Conservation (phyloP, 2,797 vertebrate species). For the Melanitta fusca region DNA sequence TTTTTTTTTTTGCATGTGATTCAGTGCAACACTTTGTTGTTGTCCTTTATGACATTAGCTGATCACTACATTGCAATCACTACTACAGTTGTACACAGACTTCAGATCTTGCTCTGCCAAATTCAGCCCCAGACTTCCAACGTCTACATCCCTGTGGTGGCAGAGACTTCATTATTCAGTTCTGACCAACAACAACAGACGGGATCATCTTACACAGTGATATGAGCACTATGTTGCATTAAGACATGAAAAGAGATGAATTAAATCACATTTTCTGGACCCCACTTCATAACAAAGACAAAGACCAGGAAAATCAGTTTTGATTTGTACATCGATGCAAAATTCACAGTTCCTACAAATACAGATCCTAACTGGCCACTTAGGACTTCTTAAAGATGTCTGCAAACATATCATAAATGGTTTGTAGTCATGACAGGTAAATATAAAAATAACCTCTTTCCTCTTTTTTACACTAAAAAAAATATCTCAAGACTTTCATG, state of each 20-base stretch:
- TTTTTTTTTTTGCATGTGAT: not conserved
- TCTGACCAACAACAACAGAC: slow-evolving; percentile 1
- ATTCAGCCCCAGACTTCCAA: not conserved
- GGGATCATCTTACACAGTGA: not conserved
- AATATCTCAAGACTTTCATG: not conserved
- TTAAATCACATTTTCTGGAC: not conserved
- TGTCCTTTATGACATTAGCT: not conserved
- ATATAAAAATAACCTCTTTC: not conserved
- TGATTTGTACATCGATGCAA: not conserved
- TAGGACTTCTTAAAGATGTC: not conserved
- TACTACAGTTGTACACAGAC: not conserved
- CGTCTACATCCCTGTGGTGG: not conserved
- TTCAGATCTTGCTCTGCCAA: not conserved
- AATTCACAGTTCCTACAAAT: not conserved
- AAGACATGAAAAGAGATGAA: not conserved
- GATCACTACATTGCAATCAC: not conserved
- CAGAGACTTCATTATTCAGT: not conserved
- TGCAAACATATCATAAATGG: not conserved
- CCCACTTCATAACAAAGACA: not conserved
- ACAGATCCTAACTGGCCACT: not conserved
- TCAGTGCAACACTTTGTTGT: not conserved
- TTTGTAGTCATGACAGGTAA: not conserved
- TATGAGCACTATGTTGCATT: not conserved
- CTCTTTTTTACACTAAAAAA: not conserved
- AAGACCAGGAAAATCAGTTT: not conserved